phyloP scores from a whole-genome alignment of 1,140 invertebrate genomes.

The Penaeus indicus region DNA sequence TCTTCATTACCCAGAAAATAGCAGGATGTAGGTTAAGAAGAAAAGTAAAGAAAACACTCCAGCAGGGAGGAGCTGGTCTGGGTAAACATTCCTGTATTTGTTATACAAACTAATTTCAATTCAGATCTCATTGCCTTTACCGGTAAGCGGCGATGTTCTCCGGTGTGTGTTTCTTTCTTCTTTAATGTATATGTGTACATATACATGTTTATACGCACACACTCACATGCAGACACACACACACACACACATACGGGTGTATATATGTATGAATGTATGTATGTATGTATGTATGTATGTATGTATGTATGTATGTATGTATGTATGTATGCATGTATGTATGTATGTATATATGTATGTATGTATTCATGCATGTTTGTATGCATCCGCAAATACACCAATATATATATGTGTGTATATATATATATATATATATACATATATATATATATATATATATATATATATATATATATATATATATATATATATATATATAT shows the following conservation, averaged over 20 bases:
- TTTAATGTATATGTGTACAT: too few relatives aligned
- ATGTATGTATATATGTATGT: background rate
- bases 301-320: too few relatives aligned
- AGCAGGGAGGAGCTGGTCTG: background rate
- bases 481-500: background rate
- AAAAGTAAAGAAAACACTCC: conserved; percentile 9
- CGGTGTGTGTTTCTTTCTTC: background rate
- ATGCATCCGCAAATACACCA: background rate
- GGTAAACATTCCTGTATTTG: background rate
- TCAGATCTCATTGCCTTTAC: too few relatives aligned
- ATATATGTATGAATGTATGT: too few relatives aligned
- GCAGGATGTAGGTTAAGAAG: background rate
- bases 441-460: conserved; percentile 17
- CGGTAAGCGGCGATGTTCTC: background rate
- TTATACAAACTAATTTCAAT: conserved; percentile 2
- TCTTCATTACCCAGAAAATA: too few relatives aligned
- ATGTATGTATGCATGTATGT: too few relatives aligned
- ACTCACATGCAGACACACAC: too few relatives aligned
- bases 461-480: conserved; percentile 26
- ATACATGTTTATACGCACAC: too few relatives aligned
- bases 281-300: too few relatives aligned
- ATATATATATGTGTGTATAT: background rate
- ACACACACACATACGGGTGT: too few relatives aligned
- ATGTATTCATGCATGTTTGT: background rate
- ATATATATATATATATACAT: conserved; percentile 4